Evolutionary conservation across 92 coral and sea anemone genomes (phyloP).

Genomic region (Blastomussa wellsi): DNA sequence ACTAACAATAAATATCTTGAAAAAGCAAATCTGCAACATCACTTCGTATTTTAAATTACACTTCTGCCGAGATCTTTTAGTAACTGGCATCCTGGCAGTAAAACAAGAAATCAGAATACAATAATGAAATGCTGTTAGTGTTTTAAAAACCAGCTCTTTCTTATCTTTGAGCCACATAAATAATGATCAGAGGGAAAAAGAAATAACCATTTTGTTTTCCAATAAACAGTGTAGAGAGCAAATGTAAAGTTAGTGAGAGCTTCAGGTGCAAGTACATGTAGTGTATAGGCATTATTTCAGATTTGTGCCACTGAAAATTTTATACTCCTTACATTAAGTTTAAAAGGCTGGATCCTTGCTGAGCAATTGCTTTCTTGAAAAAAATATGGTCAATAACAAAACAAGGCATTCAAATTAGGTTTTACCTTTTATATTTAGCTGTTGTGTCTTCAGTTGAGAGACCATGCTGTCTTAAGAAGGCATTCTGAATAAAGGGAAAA

Average conservation of each 20-base stretch:
- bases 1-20: neutral
- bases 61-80: too few species aligned
- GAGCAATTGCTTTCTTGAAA: neutral
- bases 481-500: constrained; percentile 66
- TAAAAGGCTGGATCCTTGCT: neutral
- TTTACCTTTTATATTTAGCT: constrained; percentile 91
- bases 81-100: too few species aligned
- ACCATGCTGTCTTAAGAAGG: constrained; percentile 95
- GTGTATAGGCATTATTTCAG: too few species aligned
- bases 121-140: too few species aligned
- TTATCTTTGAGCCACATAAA: too few species aligned
- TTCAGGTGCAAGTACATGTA: too few species aligned
- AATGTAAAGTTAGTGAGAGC: neutral
- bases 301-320: neutral
- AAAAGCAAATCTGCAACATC: neutral
- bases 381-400: neutral
- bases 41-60: too few species aligned
- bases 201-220: too few species aligned
- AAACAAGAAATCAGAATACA: too few species aligned
- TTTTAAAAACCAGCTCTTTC: too few species aligned
- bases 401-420: neutral
- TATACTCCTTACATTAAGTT: neutral
- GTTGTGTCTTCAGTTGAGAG: constrained; percentile 87
- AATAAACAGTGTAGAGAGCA: too few species aligned
- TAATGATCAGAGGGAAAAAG: too few species aligned